Conservation (phyloP, 2,888 invertebrate genomes). For the Orthonychiurus folsomi region DNA sequence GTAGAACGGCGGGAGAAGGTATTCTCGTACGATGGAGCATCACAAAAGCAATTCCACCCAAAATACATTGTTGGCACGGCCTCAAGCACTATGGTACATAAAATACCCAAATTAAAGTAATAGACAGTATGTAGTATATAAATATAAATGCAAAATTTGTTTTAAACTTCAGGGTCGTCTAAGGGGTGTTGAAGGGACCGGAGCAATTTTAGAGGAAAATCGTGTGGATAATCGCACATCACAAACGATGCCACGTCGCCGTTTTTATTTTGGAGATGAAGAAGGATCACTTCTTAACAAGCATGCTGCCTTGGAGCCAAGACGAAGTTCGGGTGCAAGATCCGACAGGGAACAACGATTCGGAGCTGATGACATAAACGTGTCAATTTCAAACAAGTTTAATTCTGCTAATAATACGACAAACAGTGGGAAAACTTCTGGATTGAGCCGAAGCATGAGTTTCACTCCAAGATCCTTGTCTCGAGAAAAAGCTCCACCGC, state of each 20-base stretch:
- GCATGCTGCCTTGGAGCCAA: constrained; percentile 12
- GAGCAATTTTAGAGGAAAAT: constrained; percentile 30
- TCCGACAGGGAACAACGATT: constrained; percentile 34
- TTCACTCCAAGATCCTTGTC: constrained; percentile 35
- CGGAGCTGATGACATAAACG: constrained; percentile 39
- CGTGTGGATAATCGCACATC: constrained; percentile 14
- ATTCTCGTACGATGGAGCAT: constrained; percentile 39
- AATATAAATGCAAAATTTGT: no score
- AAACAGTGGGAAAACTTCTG: constrained; percentile 24
- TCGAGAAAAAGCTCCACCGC: constrained; percentile 13
- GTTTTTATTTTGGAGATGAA: constrained; percentile 40
- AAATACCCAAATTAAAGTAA: no score
- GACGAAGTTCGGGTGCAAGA: constrained; percentile 14
- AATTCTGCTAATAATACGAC: constrained; percentile 15
- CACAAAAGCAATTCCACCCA: constrained; percentile 40
- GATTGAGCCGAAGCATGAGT: constrained; percentile 38
- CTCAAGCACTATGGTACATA: constrained; percentile 27
- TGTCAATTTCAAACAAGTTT: constrained; percentile 39
- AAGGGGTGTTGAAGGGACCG: constrained; percentile 39
- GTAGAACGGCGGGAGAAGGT: constrained; percentile 37
- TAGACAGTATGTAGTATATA: no score
- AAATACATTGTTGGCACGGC: constrained; percentile 39
- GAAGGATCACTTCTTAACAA: constrained; percentile 30
- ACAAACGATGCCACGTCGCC: constrained; percentile 36
- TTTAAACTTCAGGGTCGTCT: no score